A percentile compares a stretch with the other conserved stretches of the same genome.
Evolutionary conservation across 2,888 invertebrate species (phyloP).

Genomic region (Opisthograptis luteolata): DNA sequence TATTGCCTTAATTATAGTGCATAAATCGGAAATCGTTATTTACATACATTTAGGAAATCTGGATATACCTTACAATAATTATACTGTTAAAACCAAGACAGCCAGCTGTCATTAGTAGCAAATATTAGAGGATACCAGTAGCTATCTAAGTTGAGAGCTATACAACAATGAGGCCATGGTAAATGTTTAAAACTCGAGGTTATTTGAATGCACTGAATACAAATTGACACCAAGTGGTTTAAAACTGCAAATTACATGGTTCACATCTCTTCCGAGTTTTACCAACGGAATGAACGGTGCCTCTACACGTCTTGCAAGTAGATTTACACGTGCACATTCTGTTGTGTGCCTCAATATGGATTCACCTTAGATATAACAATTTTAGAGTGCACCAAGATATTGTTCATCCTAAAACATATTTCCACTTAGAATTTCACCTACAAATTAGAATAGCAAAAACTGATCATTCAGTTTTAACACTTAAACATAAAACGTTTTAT

Average conservation of each 20-base stretch:
- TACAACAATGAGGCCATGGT: too few relatives aligned
- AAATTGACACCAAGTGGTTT: too few relatives aligned
- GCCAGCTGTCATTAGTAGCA: conserved; percentile 42
- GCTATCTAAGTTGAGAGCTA: too few relatives aligned
- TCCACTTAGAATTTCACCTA: neutral
- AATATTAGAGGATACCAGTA: conserved; percentile 19
- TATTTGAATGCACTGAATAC: too few relatives aligned
- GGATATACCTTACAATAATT: conserved; percentile 31
- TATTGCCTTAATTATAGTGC: conserved; percentile 69
- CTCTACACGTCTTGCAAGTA: too few relatives aligned
- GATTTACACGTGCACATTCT: too few relatives aligned
- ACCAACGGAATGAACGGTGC: too few relatives aligned
- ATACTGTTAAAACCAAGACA: conserved; percentile 37
- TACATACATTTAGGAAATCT: conserved; percentile 56
- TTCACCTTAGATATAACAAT: neutral
- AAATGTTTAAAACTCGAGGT: too few relatives aligned
- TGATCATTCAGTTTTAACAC: conserved; percentile 27
- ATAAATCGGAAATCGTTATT: conserved; percentile 80
- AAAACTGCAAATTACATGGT: too few relatives aligned
- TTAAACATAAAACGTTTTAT: conserved; percentile 40
- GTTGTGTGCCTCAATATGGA: too few relatives aligned
- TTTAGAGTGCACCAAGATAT: conserved; percentile 1
- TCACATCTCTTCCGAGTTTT: too few relatives aligned
- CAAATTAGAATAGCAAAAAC: conserved; percentile 13
- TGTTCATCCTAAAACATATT: neutral